Percentiles rank a stretch among this genome's conserved stretches.
Evolutionary conservation across 2,797 vertebrate genomes (phyloP).

Genomic region (Pseudomugil tenellus): DNA sequence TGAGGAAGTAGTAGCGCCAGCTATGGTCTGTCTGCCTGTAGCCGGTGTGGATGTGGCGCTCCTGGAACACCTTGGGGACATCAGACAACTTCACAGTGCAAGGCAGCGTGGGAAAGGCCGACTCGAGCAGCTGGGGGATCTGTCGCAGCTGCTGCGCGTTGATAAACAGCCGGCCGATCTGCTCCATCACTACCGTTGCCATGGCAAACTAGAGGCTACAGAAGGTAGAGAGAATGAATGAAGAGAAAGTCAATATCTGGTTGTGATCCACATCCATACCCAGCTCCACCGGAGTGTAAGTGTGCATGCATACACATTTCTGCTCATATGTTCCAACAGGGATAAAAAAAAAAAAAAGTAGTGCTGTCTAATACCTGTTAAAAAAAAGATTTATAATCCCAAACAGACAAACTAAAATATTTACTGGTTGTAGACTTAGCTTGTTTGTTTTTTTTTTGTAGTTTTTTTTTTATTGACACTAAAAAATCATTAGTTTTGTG

Average conservation of each 20-base stretch:
- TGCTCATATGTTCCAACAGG: neutral
- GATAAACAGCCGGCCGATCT: conserved; percentile 89
- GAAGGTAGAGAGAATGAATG: conserved; percentile 18
- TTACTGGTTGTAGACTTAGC: neutral
- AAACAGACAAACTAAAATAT: conserved; percentile 1
- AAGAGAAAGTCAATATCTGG: conserved; percentile 34
- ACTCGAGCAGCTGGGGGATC: conserved; percentile 85
- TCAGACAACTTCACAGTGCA: conserved; percentile 88
- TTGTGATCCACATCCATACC: conserved; percentile 2
- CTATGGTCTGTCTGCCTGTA: conserved; percentile 89
- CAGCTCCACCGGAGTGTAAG: neutral
- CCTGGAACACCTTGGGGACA: conserved; percentile 91
- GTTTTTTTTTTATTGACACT: neutral
- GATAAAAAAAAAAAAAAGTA: neutral
- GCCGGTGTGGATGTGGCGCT: conserved; percentile 90
- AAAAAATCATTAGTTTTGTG: neutral
- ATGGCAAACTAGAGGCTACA: conserved; percentile 78
- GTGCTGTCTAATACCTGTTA: neutral
- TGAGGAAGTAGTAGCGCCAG: conserved; percentile 93
- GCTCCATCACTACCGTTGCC: conserved; percentile 89
- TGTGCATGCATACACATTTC: neutral
- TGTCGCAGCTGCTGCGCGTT: conserved; percentile 83
- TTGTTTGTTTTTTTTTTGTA: neutral
- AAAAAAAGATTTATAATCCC: neutral
- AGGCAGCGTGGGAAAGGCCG: conserved; percentile 81